Base-by-base conservation (phyloP, 2,797 vertebrate genomes). In the Eptatretus atami region DNA sequence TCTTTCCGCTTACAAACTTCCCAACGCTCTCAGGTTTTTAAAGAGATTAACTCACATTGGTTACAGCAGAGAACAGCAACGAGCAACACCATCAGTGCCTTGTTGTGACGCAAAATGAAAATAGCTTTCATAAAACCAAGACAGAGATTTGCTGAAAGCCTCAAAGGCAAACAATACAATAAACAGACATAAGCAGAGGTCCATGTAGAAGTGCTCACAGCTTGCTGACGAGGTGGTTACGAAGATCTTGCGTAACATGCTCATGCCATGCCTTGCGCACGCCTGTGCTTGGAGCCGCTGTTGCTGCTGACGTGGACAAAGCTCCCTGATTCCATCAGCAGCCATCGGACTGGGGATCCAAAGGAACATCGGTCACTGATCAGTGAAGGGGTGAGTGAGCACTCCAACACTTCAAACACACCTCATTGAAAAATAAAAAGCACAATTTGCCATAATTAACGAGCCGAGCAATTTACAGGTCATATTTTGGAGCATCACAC, bases 191-290 rank as follows among this genome's bases (percentile, higher is more conserved):
- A 44, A 44, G 31, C 31, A 44, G 31, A 8, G 31, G 4, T 44
- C 31, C 31, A 44, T 44, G 6, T 44, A 4, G 31, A 44, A 65
- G 64, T 69, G 77, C 79, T 80, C 77, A 87, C 84, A 88, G 79
- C 74, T 87, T 90, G 72, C 87, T 84, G 66, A 90, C 84, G 60
- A 88, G 81, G 73, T 90, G 84, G 75, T 85, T 90, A 65, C 84
- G 79, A 66, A 90, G 80, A 72, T 90, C 84, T 73, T 90, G 84
- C 13, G 83, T 88, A 73, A 90, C 85, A 73, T 90, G 84, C 75
- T 90, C 84, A 69, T 92, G 86, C 86, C 85, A 96, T 31, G 74
- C 80, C 75, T 95, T 96, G 70, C 86, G 79, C 76, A 90, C 83
- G 71, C 82, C 86, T 0, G 79, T 76, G 68, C 74, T 78, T 64